phyloP scores from a whole-genome alignment of 2,888 invertebrate species.

The Drosophila paucipuncta region DNA sequence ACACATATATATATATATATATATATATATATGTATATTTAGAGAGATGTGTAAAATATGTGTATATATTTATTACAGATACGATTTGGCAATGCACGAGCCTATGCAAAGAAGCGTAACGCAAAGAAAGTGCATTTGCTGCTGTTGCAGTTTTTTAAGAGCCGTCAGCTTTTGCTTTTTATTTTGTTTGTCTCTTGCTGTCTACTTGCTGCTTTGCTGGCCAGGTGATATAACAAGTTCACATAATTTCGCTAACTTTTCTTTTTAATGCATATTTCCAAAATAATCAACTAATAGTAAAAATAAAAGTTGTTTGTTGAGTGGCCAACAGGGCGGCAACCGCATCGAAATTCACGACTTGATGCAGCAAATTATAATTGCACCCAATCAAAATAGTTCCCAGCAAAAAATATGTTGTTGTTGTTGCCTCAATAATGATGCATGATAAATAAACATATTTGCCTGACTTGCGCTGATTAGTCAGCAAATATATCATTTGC shows the following conservation, averaged over 20 bases:
- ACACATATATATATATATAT: conserved; percentile 26
- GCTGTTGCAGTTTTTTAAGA: conserved; percentile 47
- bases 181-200: conserved; percentile 21
- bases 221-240: conserved; percentile 75
- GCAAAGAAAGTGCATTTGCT: conserved; percentile 73
- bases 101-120: conserved; percentile 79
- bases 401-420: conserved; percentile 27
- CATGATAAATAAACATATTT: conserved; percentile 67
- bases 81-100: conserved; percentile 69
- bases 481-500: conserved; percentile 43
- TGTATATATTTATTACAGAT: conserved; percentile 43
- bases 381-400: conserved; percentile 56
- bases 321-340: conserved; percentile 56
- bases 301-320: conserved; percentile 52
- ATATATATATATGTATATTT: conserved; percentile 28
- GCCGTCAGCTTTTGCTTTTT: conserved; percentile 41
- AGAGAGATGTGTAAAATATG: neutral
- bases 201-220: conserved; percentile 18
- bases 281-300: conserved; percentile 25
- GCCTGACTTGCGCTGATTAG: conserved; percentile 40
- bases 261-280: conserved; percentile 55
- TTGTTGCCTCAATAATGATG: conserved; percentile 57
- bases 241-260: conserved; percentile 70
- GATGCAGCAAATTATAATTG: conserved; percentile 57
- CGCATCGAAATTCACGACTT: conserved; percentile 52